Evolutionary conservation across 2,113 vertebrate genomes (phyloP).

Genomic region (Protobothrops flavoviridis): DNA sequence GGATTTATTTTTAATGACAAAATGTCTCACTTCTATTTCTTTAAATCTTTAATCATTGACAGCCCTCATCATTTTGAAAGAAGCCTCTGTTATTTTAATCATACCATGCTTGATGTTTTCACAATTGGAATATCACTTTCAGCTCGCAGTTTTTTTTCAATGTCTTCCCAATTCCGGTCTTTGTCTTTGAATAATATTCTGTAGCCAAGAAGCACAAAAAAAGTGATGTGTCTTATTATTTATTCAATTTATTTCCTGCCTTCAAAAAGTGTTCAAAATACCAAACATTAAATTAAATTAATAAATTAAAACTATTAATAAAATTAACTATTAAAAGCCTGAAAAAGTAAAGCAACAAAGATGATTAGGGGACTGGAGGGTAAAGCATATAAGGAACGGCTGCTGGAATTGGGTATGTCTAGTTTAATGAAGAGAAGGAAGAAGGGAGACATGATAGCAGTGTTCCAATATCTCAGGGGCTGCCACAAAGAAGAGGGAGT

Average conservation of each 20-base stretch:
- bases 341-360: not conserved
- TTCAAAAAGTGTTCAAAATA: not conserved
- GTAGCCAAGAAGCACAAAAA: slow-evolving; percentile 55
- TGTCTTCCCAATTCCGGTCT: slow-evolving; percentile 97
- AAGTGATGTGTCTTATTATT: not conserved
- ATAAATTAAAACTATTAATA: not conserved
- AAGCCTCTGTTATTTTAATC: slow-evolving; percentile 21
- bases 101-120: slow-evolving; percentile 97
- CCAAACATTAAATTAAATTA: not conserved
- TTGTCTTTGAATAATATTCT: slow-evolving; percentile 98
- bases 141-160: slow-evolving; percentile 88
- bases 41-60: not conserved
- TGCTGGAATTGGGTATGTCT: too few species aligned
- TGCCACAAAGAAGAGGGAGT: too few species aligned
- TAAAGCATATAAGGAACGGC: too few species aligned
- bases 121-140: slow-evolving; percentile 93
- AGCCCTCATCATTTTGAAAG: not conserved
- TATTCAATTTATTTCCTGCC: not conserved
- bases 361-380: too few species aligned
- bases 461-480: too few species aligned
- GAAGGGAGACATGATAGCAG: too few species aligned
- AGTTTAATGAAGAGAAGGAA: too few species aligned
- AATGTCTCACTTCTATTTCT: not conserved
- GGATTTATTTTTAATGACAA: not conserved
- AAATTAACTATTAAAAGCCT: not conserved